phyloP scores from a whole-genome alignment of 2,888 invertebrate species.

The Cataglyphis cursor region DNA sequence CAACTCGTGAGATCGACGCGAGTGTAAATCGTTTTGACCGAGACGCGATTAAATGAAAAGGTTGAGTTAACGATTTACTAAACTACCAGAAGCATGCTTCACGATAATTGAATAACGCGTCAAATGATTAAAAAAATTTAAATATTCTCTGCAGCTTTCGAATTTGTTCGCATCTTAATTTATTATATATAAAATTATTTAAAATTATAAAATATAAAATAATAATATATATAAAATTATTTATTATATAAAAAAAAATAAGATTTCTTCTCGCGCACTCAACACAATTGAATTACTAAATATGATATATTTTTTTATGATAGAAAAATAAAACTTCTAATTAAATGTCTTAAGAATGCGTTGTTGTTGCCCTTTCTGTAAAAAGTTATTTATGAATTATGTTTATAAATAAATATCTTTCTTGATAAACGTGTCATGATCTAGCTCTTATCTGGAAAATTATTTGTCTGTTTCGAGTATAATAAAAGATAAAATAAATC shows the following conservation, averaged over 20 bases:
- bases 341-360: background rate
- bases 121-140: background rate
- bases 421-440: background rate
- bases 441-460: background rate
- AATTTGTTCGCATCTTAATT: background rate
- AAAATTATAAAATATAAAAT: too few species aligned
- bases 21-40: background rate
- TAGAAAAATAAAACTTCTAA: background rate
- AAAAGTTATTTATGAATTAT: background rate
- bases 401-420: background rate
- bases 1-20: background rate
- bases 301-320: background rate
- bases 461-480: background rate
- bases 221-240: background rate
- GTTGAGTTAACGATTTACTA: constrained; percentile 12
- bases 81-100: background rate
- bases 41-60: background rate
- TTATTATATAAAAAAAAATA: background rate
- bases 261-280: background rate
- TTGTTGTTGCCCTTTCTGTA: background rate
- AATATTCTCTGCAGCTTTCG: background rate
- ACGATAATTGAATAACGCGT: constrained; percentile 3
- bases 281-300: background rate
- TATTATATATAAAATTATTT: background rate
- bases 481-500: background rate